A percentile compares a stretch with the other conserved stretches of the same genome.
These are phyloP conservation scores for Nyctibius grandis DNA, from an alignment of 2,797 vertebrate species.

Conservation along the genomic window DNA sequence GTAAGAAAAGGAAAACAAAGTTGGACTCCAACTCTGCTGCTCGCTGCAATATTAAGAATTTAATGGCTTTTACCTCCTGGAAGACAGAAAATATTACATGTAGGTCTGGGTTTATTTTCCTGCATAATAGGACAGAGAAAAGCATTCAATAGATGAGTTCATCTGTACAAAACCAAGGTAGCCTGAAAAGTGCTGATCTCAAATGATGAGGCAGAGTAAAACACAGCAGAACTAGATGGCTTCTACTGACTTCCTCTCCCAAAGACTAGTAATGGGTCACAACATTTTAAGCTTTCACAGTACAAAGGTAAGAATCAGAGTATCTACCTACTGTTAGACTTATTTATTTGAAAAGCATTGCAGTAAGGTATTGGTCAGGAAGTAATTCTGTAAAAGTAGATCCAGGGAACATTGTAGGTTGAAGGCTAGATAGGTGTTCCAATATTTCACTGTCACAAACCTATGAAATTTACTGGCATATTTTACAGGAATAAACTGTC, in stretches of 20 bases:
- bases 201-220: background rate
- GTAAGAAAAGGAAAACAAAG: background rate
- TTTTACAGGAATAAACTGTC: background rate
- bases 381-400: background rate
- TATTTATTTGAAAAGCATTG: background rate
- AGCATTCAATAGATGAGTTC: background rate
- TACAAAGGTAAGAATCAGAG: background rate
- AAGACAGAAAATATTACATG: background rate
- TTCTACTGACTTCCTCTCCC: background rate
- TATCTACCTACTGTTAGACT: background rate
- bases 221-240: background rate
- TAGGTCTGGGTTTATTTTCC: background rate
- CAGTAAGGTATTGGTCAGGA: too few relatives aligned
- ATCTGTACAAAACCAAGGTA: background rate
- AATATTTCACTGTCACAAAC: background rate
- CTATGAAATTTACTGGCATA: background rate
- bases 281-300: background rate
- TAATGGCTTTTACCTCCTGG: background rate
- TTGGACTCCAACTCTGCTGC: background rate
- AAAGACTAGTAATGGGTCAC: background rate
- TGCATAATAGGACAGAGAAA: background rate
- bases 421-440: background rate
- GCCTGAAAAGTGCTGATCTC: background rate
- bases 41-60: background rate
- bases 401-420: background rate